Conservation (phyloP, 92 coral and sea anemone genomes). For the Montipora capitata region DNA sequence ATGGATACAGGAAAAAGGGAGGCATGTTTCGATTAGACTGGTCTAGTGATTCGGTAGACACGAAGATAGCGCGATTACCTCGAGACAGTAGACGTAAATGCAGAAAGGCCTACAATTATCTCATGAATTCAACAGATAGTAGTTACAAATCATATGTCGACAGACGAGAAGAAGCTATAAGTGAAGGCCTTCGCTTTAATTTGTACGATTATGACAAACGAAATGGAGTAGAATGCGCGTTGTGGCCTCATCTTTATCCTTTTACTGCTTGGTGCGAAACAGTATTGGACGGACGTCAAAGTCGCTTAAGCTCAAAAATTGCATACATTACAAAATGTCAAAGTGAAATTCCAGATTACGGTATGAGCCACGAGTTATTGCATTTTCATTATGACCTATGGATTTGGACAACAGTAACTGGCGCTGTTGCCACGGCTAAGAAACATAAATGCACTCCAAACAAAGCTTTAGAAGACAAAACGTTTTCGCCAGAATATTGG, state of each 20-base stretch:
- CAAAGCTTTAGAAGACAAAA: conserved; percentile 62
- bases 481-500: conserved; percentile 75
- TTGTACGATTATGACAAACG: conserved; percentile 35
- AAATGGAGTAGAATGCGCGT: conserved; percentile 51
- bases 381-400: conserved; percentile 79
- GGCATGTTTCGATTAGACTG: background rate
- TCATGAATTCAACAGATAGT: background rate
- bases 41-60: background rate
- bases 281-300: conserved; percentile 22
- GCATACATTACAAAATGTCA: conserved; percentile 19
- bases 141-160: conserved; percentile 9
- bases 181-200: background rate
- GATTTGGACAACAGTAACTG: conserved; percentile 65
- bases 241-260: conserved; percentile 71
- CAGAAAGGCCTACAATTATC: background rate
- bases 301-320: conserved; percentile 24
- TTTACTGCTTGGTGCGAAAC: conserved; percentile 56
- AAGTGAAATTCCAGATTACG: conserved; percentile 27
- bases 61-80: conserved; percentile 1
- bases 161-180: background rate
- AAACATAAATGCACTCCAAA: conserved; percentile 52
- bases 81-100: background rate
- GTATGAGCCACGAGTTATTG: conserved; percentile 43
- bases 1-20: conserved; percentile 47
- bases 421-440: conserved; percentile 56